A percentile compares a stretch with the other conserved stretches of the same genome.
phyloP scores from a whole-genome alignment of 2,888 invertebrate species.

The Orthonevra nobilis region DNA sequence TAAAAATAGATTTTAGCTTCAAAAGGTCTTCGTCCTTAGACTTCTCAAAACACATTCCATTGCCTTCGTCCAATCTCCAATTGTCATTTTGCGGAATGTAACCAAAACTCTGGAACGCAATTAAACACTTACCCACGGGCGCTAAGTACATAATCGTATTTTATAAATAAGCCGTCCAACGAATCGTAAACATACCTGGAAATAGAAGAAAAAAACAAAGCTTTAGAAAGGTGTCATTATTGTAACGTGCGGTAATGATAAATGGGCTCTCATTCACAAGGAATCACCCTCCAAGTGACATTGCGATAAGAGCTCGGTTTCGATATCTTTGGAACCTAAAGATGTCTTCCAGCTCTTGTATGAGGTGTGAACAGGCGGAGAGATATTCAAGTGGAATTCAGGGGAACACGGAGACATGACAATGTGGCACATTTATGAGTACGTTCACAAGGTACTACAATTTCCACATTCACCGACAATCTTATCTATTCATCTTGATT shows the following conservation, averaged over 20 bases:
- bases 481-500: slow-evolving; percentile 37
- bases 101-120: too few species aligned
- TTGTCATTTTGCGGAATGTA: too few species aligned
- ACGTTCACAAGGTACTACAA: too few species aligned
- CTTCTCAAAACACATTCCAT: too few species aligned
- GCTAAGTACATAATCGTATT: slow-evolving; percentile 20
- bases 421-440: slow-evolving; percentile 1
- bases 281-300: slow-evolving; percentile 15
- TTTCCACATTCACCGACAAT: neutral
- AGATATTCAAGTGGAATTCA: slow-evolving; percentile 13
- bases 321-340: slow-evolving; percentile 6
- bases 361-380: slow-evolving; percentile 23
- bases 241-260: slow-evolving; percentile 48
- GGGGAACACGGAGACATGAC: neutral
- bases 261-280: slow-evolving; percentile 17
- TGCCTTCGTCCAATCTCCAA: too few species aligned
- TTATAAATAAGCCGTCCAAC: slow-evolving; percentile 32
- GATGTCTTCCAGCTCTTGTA: slow-evolving; percentile 22
- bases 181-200: slow-evolving; percentile 57
- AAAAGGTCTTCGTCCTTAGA: too few species aligned
- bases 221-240: slow-evolving; percentile 24
- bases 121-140: slow-evolving; percentile 33
- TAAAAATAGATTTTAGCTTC: too few species aligned
- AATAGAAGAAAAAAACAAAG: slow-evolving; percentile 33
- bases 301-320: slow-evolving; percentile 31